Evolutionary conservation across 1,140 invertebrate genomes (phyloP).

Genomic region (Drosophila pallidifrons): DNA sequence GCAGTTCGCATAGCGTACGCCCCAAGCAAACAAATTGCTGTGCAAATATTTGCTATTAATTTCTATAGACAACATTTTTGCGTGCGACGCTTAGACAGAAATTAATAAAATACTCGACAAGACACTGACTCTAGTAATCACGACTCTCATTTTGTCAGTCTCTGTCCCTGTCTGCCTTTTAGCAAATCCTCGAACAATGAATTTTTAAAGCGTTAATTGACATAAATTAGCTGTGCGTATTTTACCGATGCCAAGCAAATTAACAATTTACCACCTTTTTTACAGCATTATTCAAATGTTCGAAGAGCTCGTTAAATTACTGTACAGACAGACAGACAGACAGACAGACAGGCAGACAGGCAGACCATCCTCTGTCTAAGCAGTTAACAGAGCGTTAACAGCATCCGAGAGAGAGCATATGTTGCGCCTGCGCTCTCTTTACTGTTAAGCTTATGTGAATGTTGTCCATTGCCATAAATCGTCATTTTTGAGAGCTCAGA

Average conservation of each 20-base stretch:
- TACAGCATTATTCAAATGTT: constrained; percentile 51
- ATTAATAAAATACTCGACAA: constrained; percentile 34
- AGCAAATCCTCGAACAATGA: constrained; percentile 51
- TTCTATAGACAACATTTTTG: constrained; percentile 71
- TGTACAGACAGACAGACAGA: background rate
- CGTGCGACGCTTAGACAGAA: constrained; percentile 35
- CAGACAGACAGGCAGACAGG: background rate
- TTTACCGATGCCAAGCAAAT: constrained; percentile 58
- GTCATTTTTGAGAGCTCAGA: constrained; percentile 5
- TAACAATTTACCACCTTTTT: constrained; percentile 69
- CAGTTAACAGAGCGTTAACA: constrained; percentile 39
- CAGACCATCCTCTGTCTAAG: constrained; percentile 25
- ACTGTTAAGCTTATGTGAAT: constrained; percentile 27
- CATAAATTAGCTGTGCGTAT: constrained; percentile 62
- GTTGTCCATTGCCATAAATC: background rate
- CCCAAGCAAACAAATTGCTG: constrained; percentile 75
- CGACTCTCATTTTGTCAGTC: background rate
- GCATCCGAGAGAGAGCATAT: constrained; percentile 10
- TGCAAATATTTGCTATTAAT: constrained; percentile 80
- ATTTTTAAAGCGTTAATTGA: constrained; percentile 78
- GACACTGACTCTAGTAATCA: background rate
- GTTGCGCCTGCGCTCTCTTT: constrained; percentile 35
- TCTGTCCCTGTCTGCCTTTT: background rate
- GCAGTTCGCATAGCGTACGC: background rate
- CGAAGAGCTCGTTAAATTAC: constrained; percentile 38